These are phyloP conservation scores for Seriola aureovittata DNA, from an alignment of 2,113 vertebrate genomes.

Conservation along the genomic window DNA sequence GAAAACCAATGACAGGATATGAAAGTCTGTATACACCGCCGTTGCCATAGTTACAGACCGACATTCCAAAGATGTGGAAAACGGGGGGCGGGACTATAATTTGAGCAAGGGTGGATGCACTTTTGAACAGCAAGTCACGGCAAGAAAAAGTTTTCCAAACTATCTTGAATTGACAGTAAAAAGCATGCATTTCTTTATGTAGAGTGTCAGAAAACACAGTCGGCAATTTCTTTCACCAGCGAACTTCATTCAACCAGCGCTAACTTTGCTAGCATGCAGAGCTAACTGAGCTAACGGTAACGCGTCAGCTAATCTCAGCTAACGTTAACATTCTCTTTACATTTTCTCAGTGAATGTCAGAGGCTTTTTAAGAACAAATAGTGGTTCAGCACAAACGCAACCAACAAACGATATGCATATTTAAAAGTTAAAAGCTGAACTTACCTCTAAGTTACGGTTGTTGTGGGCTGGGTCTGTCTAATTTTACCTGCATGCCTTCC, in stretches of 20 bases:
- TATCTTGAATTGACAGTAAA: background rate
- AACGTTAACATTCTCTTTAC: background rate
- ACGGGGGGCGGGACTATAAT: slow-evolving; percentile 65
- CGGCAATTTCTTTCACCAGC: background rate
- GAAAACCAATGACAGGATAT: slow-evolving; percentile 69
- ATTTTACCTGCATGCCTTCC: slow-evolving; percentile 25
- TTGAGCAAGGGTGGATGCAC: slow-evolving; percentile 81
- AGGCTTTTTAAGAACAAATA: accelerated
- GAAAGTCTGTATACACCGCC: slow-evolving; percentile 65
- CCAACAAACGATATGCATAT: background rate
- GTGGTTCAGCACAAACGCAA: background rate
- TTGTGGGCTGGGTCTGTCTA: background rate
- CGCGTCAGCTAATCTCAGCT: slow-evolving; percentile 33
- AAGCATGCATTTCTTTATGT: background rate
- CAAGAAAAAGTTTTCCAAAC: slow-evolving; percentile 56
- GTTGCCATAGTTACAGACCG: slow-evolving; percentile 75
- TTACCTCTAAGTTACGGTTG: background rate
- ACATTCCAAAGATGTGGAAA: slow-evolving; percentile 74
- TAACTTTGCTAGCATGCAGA: slow-evolving; percentile 27
- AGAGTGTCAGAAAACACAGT: background rate
- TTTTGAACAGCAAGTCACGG: slow-evolving; percentile 47
- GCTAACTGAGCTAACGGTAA: slow-evolving; percentile 55
- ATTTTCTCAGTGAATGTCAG: background rate
- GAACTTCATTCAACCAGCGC: background rate
- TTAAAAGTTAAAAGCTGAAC: background rate